A percentile compares a stretch with the other conserved stretches of the same genome.
Evolutionary conservation across 2,797 vertebrate species (phyloP).

Genomic region (Fringilla coelebs): DNA sequence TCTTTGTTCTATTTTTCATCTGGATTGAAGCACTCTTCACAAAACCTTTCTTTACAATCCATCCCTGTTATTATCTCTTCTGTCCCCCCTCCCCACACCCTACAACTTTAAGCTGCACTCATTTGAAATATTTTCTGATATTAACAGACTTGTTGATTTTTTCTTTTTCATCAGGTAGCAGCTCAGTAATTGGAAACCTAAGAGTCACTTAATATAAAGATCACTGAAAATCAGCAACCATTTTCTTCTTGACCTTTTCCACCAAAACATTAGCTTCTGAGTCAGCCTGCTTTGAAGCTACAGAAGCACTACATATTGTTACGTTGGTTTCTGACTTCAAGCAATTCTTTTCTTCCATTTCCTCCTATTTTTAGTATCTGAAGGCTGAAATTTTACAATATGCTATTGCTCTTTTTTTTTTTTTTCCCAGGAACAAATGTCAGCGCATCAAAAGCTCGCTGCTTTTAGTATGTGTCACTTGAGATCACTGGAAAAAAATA

Average conservation of each 20-base stretch:
- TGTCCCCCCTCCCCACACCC: not conserved
- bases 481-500: not conserved
- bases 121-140: not conserved
- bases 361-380: constrained; percentile 33
- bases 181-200: not conserved
- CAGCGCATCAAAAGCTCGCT: constrained; percentile 24
- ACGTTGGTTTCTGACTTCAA: constrained; percentile 30
- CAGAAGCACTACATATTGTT: constrained; percentile 1
- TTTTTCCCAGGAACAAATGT: constrained; percentile 5
- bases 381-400: constrained; percentile 35
- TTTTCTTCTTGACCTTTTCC: constrained; percentile 54
- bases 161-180: not conserved
- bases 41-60: not conserved
- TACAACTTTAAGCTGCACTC: not conserved
- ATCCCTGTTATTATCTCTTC: not conserved
- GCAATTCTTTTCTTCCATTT: not conserved
- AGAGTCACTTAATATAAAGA: constrained; percentile 41
- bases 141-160: not conserved
- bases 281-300: constrained; percentile 40
- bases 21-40: not conserved
- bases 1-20: not conserved
- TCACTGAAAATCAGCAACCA: constrained; percentile 10
- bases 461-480: constrained; percentile 19
- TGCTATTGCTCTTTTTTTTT: not conserved
- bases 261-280: constrained; percentile 54